These are phyloP conservation scores for Steinernema feltiae DNA, from an alignment of 1,140 invertebrate species.

Conservation along the genomic window DNA sequence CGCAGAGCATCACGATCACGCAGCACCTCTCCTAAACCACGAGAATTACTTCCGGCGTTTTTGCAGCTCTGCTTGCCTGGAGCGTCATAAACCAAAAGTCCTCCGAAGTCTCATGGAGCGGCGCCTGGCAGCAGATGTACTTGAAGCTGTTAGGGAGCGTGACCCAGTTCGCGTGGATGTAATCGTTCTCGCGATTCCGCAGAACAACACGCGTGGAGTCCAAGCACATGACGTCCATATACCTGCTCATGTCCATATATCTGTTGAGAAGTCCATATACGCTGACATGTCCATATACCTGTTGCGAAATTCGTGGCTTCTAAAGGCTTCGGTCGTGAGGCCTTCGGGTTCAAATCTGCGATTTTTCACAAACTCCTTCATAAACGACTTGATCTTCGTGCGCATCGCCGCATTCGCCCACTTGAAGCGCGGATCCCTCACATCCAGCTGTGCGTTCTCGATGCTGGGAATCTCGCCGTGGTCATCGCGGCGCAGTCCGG, in stretches of 20 bases:
- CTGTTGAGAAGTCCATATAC: too few relatives aligned
- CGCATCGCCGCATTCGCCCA: not conserved
- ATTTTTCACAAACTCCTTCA: not conserved
- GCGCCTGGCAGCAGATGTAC: slow-evolving; percentile 27
- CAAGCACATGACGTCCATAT: slow-evolving; percentile 23
- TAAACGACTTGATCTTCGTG: not conserved
- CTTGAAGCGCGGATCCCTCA: not conserved
- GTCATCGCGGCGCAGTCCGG: not conserved
- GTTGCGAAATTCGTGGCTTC: slow-evolving; percentile 1
- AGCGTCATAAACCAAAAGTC: slow-evolving; percentile 33
- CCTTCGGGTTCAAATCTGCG: not conserved
- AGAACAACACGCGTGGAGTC: slow-evolving; percentile 28
- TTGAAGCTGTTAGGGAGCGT: slow-evolving; percentile 16
- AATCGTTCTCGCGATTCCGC: slow-evolving; percentile 19
- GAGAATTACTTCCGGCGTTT: not conserved
- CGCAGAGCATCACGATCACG: not conserved
- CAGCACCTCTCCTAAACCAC: not conserved
- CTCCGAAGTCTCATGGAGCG: slow-evolving; percentile 16
- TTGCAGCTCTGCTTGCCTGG: slow-evolving; percentile 21
- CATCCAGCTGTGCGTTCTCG: not conserved
- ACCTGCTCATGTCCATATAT: slow-evolving; percentile 25
- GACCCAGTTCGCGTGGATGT: slow-evolving; percentile 31
- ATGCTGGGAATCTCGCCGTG: not conserved
- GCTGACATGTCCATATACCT: slow-evolving; percentile 28
- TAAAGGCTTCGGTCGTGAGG: not conserved